phyloP scores from a whole-genome alignment of 2,888 invertebrate genomes.

The Xestobium rufovillosum region DNA sequence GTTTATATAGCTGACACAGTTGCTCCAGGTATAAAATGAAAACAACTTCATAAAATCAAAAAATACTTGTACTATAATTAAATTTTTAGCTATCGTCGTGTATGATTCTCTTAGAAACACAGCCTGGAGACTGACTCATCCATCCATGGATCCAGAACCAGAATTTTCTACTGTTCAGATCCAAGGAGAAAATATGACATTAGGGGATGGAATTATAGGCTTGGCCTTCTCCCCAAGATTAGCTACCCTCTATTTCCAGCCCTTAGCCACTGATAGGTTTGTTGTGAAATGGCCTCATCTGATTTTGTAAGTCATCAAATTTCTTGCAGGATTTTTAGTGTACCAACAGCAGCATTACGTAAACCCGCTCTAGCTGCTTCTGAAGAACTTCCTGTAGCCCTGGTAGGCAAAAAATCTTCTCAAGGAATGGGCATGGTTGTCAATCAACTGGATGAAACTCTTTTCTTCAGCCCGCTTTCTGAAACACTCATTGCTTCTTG shows the following conservation, averaged over 20 bases:
- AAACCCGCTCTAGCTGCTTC: constrained; percentile 66
- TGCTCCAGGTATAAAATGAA: constrained; percentile 59
- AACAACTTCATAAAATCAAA: constrained; percentile 10
- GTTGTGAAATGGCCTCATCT: too few species aligned
- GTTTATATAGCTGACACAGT: constrained; percentile 77
- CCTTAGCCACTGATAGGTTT: constrained; percentile 63
- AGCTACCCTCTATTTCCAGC: constrained; percentile 61
- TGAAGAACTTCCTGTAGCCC: constrained; percentile 63
- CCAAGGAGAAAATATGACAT: constrained; percentile 57
- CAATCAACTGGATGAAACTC: constrained; percentile 63
- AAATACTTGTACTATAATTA: too few species aligned
- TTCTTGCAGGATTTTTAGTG: constrained; percentile 60
- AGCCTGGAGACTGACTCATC: constrained; percentile 74
- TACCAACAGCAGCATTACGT: constrained; percentile 64
- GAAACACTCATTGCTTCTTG: constrained; percentile 77
- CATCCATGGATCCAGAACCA: constrained; percentile 80
- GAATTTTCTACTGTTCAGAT: constrained; percentile 69
- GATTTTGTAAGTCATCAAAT: constrained; percentile 4
- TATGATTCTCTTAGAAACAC: constrained; percentile 67
- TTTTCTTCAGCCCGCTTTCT: constrained; percentile 69
- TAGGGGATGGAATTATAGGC: constrained; percentile 70
- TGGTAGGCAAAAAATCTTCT: constrained; percentile 77
- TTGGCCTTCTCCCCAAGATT: constrained; percentile 59
- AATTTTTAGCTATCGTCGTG: constrained; percentile 45
- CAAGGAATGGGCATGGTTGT: constrained; percentile 71